Conservation (phyloP, 1,140 invertebrate genomes). For the Tyrophagus putrescentiae region DNA sequence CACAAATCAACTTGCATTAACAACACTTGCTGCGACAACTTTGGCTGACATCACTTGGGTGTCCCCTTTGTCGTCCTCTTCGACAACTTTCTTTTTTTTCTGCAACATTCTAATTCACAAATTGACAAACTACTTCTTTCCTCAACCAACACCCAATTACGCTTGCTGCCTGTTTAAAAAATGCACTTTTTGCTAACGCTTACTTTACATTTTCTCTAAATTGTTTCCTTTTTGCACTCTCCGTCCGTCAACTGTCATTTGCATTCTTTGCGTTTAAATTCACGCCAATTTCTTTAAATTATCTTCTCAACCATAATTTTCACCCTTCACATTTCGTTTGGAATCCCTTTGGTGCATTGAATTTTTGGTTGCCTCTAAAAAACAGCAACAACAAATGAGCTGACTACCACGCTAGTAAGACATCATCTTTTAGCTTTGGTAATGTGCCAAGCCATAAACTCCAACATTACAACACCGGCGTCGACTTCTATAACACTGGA, state of each 20-base stretch:
- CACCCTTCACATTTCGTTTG: background rate
- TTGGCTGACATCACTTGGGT: no score
- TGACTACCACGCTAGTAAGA: constrained; percentile 54
- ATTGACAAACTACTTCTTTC: no score
- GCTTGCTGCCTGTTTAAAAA: no score
- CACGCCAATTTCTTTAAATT: background rate
- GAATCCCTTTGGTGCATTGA: background rate
- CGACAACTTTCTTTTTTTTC: no score
- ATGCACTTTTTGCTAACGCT: constrained; percentile 7
- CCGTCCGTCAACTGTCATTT: background rate
- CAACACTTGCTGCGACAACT: no score
- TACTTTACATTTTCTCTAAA: background rate
- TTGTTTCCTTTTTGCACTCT: background rate
- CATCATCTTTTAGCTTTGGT: constrained; percentile 59
- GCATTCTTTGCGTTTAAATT: background rate
- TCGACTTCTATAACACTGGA: constrained; percentile 30
- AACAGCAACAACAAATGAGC: constrained; percentile 46
- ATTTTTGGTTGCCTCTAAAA: background rate
- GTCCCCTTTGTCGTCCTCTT: no score
- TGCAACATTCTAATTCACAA: no score
- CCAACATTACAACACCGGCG: constrained; percentile 29
- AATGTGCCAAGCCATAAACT: constrained; percentile 47
- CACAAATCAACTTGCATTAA: no score
- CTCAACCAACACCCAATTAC: no score
- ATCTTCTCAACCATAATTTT: background rate